Evolutionary conservation across 2,888 invertebrate species (phyloP).

Genomic region (Frankliniella fusca): DNA sequence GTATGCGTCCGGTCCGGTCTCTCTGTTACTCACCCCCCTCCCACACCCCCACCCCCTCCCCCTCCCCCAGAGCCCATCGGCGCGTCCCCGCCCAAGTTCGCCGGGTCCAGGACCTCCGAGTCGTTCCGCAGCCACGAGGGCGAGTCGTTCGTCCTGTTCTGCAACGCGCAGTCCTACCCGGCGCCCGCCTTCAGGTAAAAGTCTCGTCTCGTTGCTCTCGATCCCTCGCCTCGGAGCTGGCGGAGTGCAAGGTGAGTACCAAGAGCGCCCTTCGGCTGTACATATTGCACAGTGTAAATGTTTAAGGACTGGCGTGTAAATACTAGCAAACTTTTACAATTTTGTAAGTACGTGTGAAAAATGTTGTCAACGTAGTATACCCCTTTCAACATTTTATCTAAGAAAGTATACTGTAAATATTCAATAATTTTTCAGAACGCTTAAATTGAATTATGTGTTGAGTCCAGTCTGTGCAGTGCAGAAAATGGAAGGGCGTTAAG

Average conservation of each 20-base stretch:
- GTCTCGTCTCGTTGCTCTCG: neutral
- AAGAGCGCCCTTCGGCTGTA: neutral
- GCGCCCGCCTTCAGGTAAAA: constrained; percentile 43
- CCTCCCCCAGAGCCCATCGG: constrained; percentile 38
- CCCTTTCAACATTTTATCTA: neutral
- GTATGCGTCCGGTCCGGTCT: constrained; percentile 43
- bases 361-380: neutral
- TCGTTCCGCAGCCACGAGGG: constrained; percentile 37
- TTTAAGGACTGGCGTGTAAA: neutral
- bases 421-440: neutral
- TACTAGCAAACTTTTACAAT: neutral
- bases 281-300: constrained; percentile 12
- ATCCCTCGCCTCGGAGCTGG: too few relatives aligned
- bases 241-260: too few relatives aligned
- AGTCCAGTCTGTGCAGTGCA: neutral
- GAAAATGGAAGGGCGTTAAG: too few relatives aligned
- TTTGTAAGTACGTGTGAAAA: neutral
- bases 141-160: constrained; percentile 44
- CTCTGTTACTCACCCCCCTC: neutral
- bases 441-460: neutral
- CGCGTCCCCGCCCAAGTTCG: constrained; percentile 40
- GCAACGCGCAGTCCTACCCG: constrained; percentile 48
- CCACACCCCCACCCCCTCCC: too few relatives aligned
- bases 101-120: constrained; percentile 35
- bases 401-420: neutral